Conservation (phyloP, 2,113 vertebrate genomes). For the Vidua chalybeata region DNA sequence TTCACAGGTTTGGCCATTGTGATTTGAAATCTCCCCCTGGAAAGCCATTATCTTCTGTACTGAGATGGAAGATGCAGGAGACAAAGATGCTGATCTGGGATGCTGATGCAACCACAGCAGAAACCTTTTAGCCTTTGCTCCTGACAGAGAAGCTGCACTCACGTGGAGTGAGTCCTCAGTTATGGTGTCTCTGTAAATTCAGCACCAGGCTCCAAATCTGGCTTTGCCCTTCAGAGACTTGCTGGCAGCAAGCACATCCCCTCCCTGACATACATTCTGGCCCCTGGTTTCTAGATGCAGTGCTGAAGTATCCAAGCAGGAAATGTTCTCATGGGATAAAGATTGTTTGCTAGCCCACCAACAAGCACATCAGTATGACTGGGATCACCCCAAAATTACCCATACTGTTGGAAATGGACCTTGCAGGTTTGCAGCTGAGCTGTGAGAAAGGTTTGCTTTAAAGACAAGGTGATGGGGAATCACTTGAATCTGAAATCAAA, state of each 20-base stretch:
- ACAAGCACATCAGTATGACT: fast-evolving
- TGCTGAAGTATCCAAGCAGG: not conserved
- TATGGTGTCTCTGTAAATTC: fast-evolving
- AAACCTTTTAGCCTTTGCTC: fast-evolving
- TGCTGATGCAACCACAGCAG: fast-evolving
- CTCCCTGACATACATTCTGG: fast-evolving
- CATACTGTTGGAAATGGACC: not conserved
- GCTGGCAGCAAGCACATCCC: not conserved
- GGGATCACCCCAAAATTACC: not conserved
- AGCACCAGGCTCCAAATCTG: not conserved
- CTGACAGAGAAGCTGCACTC: fast-evolving
- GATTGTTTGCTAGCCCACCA: not conserved
- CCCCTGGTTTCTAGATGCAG: not conserved
- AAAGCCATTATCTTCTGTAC: not conserved
- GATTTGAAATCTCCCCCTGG: not conserved
- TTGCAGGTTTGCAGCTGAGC: not conserved
- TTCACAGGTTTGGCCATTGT: not conserved
- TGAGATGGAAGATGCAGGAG: not conserved
- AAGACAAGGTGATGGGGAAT: not conserved
- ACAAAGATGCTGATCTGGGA: not conserved
- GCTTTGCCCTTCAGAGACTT: not conserved
- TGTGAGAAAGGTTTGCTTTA: not conserved
- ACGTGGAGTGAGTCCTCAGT: fast-evolving
- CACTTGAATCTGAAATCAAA: not conserved
- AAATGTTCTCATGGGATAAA: not conserved